Evolutionary conservation across 1,140 invertebrate genomes (phyloP).

Genomic region (Panagrolaimus sp.): DNA sequence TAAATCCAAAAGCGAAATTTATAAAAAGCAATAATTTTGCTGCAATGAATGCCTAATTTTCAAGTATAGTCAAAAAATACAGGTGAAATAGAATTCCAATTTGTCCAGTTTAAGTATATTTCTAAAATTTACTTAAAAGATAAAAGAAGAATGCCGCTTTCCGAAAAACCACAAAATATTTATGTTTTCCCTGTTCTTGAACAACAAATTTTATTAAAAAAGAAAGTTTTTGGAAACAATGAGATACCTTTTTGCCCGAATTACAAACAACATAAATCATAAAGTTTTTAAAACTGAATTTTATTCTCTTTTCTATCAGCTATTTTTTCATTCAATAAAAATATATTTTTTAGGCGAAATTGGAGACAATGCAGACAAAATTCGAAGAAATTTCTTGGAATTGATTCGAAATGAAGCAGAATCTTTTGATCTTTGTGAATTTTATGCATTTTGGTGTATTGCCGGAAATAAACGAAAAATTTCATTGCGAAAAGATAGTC

Average conservation of each 20-base stretch:
- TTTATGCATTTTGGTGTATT: conserved; percentile 38
- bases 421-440: conserved; percentile 36
- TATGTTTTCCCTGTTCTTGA: no score
- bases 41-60: background rate
- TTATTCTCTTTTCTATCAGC: no score
- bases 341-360: conserved; percentile 25
- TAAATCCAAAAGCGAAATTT: no score
- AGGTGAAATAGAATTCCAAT: no score
- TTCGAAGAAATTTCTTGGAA: conserved; percentile 25
- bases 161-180: no score
- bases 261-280: background rate
- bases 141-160: no score
- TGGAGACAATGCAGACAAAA: background rate
- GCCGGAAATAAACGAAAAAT: conserved; percentile 24
- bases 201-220: no score
- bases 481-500: conserved; percentile 26
- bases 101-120: no score
- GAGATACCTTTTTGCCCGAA: conserved; percentile 15
- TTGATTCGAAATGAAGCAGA: conserved; percentile 32
- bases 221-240: background rate
- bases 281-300: no score
- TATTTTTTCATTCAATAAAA: background rate
- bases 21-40: no score
- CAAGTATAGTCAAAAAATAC: no score
- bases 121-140: no score